Base-by-base conservation (phyloP, 2,113 vertebrate species). In the Cichladusa arquata region DNA sequence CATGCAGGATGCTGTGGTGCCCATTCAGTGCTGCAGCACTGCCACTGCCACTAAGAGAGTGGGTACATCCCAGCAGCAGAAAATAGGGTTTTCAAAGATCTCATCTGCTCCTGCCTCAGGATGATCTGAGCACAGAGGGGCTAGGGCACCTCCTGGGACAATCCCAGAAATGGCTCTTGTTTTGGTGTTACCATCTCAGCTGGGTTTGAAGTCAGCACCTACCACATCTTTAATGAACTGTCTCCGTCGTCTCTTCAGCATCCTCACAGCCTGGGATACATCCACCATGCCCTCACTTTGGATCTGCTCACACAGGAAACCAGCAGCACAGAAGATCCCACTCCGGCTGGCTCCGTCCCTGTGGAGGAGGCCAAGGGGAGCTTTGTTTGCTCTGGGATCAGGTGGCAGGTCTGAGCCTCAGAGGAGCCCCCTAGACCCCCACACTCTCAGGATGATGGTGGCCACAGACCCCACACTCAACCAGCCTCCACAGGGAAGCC, bases 281-380 rank as follows among this genome's bases (percentile, higher is more conserved):
- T 97, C 96, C 45, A 97, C 94, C 26, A 92, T 26, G 19, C 95
- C 96, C 34, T 97, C 96, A 0, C 93, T 93, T 82, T 95, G 94
- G 64, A 97, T 96, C 82, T 97, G 97, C 64, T 97, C 96, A 56
- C 96, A 97, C 6, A 97, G 64, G 20, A 96, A 92, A 58, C 79
- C n/a, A 29, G 95, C 93, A 66, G 96, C 97, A 73, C 97, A 97
- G 90, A 97, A 96, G 54, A 97, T 70, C 31, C 97, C 97, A 0
- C 94, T 96, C 9, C 96, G 89, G 71, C 93, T 96, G 58, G 97
- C 97, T 74, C 97, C 97, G 6, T 97, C 97, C 58, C 97, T 97
- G 70, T 0, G 0, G 40, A 79, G 14, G 10, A 82, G 4, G 56
- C 8, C 29, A 79, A 80, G 8, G 12, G 34, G 3, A 89, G 1